Evolutionary conservation across 2,113 vertebrate species (phyloP), one percentile per base, ranked within the genome.

Genomic region (Nothobranchius kuhntae): DNA sequence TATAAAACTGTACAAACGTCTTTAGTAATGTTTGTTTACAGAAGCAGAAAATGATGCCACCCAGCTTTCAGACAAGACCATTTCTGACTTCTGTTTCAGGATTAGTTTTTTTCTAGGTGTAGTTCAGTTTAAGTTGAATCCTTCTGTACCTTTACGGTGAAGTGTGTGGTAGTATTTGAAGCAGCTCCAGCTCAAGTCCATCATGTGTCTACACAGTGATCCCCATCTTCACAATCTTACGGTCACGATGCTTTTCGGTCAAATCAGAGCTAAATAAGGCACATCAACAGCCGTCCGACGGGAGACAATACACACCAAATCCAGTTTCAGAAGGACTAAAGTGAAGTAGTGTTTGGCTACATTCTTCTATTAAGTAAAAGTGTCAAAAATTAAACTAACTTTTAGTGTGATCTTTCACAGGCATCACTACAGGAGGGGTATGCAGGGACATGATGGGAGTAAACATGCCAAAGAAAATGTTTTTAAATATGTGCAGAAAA

Each of bases 231-330:
- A 85, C 67, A 59, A 84, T 65, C 77, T 71, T 89, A 87, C 85
- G 78, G 80, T 89, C 78, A 73, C 62, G 75, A 65, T 63, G 68
- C 40, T 74, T 78, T 65, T 76, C 55, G 42, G 3, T n/a, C 13
- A 55, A 72, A 79, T 61, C 54, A 83, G 50, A 63, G 67, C 61
- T 61, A 82, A 80, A 83, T 91, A 91, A 91, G 89, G 88, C 89
- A 89, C 89, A 86, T 67, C 77, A 80, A 78, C 74, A 80, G 74
- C 74, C 71, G 65, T 61, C 66, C 24, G 45, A 60, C 76, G 60
- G 73, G 52, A 65, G 30, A 72, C 54, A 13, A 36, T n/a, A 73
- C 64, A 60, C 30, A 13, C 48, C 7, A 38, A 64, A 51, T 70
- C 48, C 45, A 45, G 30, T 62, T 73, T 42, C 21, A 60, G 35